Evolutionary conservation across 2,888 invertebrate genomes (phyloP).

Genomic region (Fissipunctia ypsillon): DNA sequence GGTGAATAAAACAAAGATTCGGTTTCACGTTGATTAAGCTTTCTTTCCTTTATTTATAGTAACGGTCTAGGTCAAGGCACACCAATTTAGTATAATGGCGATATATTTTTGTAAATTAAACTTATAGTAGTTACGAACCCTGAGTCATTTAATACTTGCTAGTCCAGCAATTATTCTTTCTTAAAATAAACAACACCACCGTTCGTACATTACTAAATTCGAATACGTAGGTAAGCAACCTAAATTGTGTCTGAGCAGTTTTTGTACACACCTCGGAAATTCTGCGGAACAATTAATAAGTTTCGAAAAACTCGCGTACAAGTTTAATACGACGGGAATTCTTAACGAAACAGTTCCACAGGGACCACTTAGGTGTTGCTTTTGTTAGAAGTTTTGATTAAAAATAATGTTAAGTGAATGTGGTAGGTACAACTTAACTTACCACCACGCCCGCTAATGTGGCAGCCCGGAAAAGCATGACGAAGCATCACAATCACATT

Average conservation of each 20-base stretch:
- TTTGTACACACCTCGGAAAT: slow-evolving; percentile 55
- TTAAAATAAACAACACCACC: slow-evolving; percentile 16
- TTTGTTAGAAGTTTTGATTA: slow-evolving; percentile 64
- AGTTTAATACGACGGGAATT: slow-evolving; percentile 67
- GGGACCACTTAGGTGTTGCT: slow-evolving; percentile 52
- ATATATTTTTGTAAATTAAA: not conserved
- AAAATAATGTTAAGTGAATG: slow-evolving; percentile 55
- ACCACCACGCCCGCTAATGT: not conserved
- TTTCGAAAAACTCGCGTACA: slow-evolving; percentile 64
- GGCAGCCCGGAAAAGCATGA: not conserved
- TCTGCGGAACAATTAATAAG: slow-evolving; percentile 64
- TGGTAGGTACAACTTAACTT: slow-evolving; percentile 1
- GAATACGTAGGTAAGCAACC: slow-evolving; percentile 35
- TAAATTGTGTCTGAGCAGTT: slow-evolving; percentile 40
- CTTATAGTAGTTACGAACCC: not conserved
- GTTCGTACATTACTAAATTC: slow-evolving; percentile 16
- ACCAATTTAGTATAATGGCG: not conserved
- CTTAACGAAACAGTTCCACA: slow-evolving; percentile 57
- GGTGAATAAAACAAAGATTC: slow-evolving; percentile 10
- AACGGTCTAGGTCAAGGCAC: not conserved
- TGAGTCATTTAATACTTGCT: not conserved
- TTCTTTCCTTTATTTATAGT: too few species aligned
- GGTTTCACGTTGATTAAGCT: not conserved
- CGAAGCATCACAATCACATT: too few species aligned
- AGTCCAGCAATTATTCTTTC: not conserved